Evolutionary conservation across 2,888 invertebrate genomes (phyloP), one percentile per base, ranked within the genome.

Genomic region (Apeira syringaria): DNA sequence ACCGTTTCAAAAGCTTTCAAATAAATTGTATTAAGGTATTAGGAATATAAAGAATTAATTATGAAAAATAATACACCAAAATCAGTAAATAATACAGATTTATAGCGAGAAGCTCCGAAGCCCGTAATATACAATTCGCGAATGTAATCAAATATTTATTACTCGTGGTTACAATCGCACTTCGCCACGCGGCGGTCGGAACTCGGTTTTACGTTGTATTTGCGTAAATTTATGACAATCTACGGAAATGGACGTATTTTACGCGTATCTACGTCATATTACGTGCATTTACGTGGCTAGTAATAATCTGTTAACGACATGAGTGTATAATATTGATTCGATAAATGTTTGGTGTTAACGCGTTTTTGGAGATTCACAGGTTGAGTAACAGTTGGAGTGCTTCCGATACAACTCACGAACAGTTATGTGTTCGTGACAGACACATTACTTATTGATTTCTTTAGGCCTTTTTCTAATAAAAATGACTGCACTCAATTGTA

Each of bases 61-160:
- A n/a, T n/a, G n/a, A n/a, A n/a, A n/a, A n/a, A n/a, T n/a, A n/a
- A 17, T 17, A 17, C 17, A 17, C 5, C 17, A 17, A 5, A 17
- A 17, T 2, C 4, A 6, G 6, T 4, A 5, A 17, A 1, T 20
- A 20, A 20, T 20, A 20, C 7, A 20, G 7, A 20, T 20, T 6
- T 20, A 20, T 7, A 6, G 5, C 20, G 20, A 32, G 9, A 12
- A 32, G 4, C 32, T 7, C 22, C n/a, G 5, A 32, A 31, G 8
- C 13, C 1, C 8, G 13, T 32, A 13, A 32, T 22, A 13, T 20
- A 13, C n/a, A 7, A 32, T 12, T 8, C 0, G 2, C 12, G 40
- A 36, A 30, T 6, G 18, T 41, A 47, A 47, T 37, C 36, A 47
- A 36, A 27, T 37, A 41, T 47, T 47, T 41, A 47, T 41, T 41